Evolutionary conservation across 2,888 invertebrate genomes (phyloP), one percentile per base, ranked within the genome.

Genomic region (Liopterus haemorrhoidalis): DNA sequence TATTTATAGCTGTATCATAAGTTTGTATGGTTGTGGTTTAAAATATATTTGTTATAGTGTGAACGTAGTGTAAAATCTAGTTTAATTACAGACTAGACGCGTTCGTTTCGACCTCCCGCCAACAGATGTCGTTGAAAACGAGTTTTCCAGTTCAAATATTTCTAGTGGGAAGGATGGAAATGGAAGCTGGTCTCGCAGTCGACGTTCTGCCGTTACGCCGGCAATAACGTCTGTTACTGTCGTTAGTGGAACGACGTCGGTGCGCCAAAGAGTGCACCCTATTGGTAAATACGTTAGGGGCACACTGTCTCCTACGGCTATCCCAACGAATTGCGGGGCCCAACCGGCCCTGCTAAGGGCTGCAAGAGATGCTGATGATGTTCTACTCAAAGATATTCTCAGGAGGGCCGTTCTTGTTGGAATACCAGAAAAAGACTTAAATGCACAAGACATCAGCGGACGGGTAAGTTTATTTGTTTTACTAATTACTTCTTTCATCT

Each of bases 381-480:
- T 61, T 15, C 55, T 62, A 16, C 59, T 75, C 28, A 63, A 63
- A 49, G 69, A 70, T 37, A 62, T 73, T 27, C 62, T 74, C 30
- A 58, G 66, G 21, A 66, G 68, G 49, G 68, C 67, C 15, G 59
- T 65, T 27, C 60, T 67, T 18, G 60, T 66, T 28, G 67, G 67
- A 8, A 60, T 68, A 22, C 52, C 64, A 2, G 68, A 68, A 39
- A 62, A 66, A 36, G 73, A 75, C 50, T 60, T 76, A 51, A 77
- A 78, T 59, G 69, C 72, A 15, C 63, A 67, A 3, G 78, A 78
- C 58, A 64, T 65, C 53, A 75, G 74, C 57, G 78, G 78, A 57
- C 68, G 76, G 69, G 78, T 77, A 57, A 75, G 75, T 64, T 9
- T 25, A 37, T 32, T 44, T 56, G 51, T 41, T 33, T 44, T 41